A percentile compares a stretch with the other conserved stretches of the same genome.
phyloP scores from a whole-genome alignment of 1,140 invertebrate genomes.

The Neotoxoptera formosana region DNA sequence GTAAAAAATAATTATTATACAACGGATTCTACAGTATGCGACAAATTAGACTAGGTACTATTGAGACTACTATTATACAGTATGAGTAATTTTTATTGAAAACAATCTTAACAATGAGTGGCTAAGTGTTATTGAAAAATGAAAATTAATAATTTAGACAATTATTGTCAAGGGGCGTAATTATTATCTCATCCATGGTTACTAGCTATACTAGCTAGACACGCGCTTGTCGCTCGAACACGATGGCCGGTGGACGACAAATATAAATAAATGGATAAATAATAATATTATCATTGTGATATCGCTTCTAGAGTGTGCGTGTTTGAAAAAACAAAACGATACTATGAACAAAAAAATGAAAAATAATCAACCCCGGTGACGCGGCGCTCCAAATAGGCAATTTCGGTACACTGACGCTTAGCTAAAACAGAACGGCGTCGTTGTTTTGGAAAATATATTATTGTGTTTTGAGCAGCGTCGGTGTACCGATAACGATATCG shows the following conservation, averaged over 20 bases:
- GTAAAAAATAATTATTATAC: not conserved
- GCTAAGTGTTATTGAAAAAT: not conserved
- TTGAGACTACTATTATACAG: no score
- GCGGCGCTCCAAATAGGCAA: constrained; percentile 30
- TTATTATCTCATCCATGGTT: not conserved
- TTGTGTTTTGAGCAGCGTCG: not conserved
- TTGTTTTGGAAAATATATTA: not conserved
- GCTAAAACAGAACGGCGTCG: not conserved
- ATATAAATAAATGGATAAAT: not conserved
- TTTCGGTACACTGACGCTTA: not conserved
- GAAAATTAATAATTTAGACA: not conserved
- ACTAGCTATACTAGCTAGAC: not conserved
- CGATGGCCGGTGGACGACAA: not conserved
- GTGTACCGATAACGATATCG: not conserved
- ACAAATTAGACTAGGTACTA: no score
- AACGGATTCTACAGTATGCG: not conserved
- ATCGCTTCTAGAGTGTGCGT: not conserved
- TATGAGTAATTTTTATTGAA: no score
- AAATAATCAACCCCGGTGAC: not conserved
- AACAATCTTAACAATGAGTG: not conserved
- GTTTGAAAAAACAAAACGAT: not conserved
- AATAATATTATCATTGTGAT: not conserved
- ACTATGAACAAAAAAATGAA: not conserved
- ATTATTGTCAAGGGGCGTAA: not conserved
- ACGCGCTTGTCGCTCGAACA: not conserved